Conservation (phyloP, 1,140 invertebrate genomes). For the Orius laevigatus region DNA sequence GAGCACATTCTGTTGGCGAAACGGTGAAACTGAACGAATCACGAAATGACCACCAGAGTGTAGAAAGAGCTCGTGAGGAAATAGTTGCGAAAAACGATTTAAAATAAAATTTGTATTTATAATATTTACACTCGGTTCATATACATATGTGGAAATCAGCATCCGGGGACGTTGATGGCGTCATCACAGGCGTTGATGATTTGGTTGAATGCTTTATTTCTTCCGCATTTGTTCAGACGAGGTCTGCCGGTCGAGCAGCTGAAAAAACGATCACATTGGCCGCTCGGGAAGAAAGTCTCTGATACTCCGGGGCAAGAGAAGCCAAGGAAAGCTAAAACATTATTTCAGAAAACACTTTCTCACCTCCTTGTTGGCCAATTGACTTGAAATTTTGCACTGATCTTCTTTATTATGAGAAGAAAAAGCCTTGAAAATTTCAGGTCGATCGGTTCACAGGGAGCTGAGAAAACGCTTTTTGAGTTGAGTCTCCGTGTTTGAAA, state of each 20-base stretch:
- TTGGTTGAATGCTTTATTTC: conserved; percentile 66
- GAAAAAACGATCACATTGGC: conserved; percentile 60
- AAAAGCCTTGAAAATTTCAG: no score
- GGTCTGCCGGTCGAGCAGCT: conserved; percentile 61
- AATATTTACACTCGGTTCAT: no score
- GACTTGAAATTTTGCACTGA: background rate
- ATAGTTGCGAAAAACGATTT: no score
- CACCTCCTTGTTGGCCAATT: background rate
- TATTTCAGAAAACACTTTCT: background rate
- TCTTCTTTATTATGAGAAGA: background rate
- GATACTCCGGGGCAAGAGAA: conserved; percentile 41
- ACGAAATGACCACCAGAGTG: no score
- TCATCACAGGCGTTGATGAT: conserved; percentile 54
- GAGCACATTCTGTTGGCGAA: no score
- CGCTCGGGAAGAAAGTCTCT: conserved; percentile 24
- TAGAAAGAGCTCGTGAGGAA: no score
- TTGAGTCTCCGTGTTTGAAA: no score
- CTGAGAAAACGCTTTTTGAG: background rate
- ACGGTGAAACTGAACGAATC: no score
- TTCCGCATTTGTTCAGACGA: conserved; percentile 51
- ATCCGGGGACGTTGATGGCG: conserved; percentile 58
- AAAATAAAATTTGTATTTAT: no score
- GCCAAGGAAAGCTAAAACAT: conserved; percentile 39
- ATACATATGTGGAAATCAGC: no score
- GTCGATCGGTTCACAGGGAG: background rate